Percentiles rank a stretch among this genome's conserved stretches.
These are phyloP conservation scores for Smutsia gigantea DNA, from an alignment of 2,797 vertebrate species.

Conservation along the genomic window DNA sequence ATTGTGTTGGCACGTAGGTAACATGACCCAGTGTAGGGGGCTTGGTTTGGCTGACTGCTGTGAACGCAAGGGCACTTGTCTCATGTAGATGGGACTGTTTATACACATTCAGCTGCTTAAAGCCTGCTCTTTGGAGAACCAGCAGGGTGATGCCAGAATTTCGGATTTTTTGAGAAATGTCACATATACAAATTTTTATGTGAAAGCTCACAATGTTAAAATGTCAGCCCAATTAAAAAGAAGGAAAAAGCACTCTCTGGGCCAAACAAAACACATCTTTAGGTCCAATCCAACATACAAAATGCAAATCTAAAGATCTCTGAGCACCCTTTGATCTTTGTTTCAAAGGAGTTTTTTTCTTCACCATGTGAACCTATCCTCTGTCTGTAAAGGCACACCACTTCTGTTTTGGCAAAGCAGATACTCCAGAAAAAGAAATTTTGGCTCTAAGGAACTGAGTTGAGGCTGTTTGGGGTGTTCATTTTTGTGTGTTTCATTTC, in stretches of 20 bases:
- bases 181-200: neutral
- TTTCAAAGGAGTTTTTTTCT: neutral
- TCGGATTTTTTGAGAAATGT: neutral
- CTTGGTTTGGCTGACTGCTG: neutral
- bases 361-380: neutral
- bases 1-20: neutral
- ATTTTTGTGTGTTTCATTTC: neutral
- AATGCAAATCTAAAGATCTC: neutral
- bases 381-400: neutral
- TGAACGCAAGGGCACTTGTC: neutral
- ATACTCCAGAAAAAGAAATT: neutral
- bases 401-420: conserved; percentile 21
- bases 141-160: neutral
- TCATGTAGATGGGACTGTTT: neutral
- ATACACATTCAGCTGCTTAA: neutral
- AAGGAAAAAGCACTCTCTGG: neutral
- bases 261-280: neutral
- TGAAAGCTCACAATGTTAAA: neutral
- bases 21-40: neutral
- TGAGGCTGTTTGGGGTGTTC: neutral
- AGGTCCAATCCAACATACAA: neutral
- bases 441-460: neutral
- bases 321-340: neutral
- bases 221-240: neutral
- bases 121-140: neutral